A percentile compares a stretch with the other conserved stretches of the same genome.
Conservation (phyloP, 2,797 vertebrate genomes). For the Numenius phaeopus region DNA sequence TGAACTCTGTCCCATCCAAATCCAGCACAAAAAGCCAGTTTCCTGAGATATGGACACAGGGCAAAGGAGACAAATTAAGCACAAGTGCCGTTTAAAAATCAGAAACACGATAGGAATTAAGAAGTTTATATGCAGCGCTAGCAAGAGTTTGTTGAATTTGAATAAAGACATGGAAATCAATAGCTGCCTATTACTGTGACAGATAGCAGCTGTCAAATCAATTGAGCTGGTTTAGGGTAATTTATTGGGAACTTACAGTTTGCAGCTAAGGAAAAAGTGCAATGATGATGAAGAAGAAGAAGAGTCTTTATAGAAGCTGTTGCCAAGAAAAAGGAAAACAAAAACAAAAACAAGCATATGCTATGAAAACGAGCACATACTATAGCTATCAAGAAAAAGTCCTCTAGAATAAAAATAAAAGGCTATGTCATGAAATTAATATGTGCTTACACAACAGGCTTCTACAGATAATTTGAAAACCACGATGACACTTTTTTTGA, state of each 20-base stretch:
- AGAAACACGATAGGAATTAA: not conserved
- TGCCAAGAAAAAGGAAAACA: slow-evolving; percentile 25
- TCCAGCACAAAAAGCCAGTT: not conserved
- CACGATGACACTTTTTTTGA: not conserved
- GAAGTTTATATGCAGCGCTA: not conserved
- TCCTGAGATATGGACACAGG: not conserved
- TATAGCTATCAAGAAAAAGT: not conserved
- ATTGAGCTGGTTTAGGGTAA: slow-evolving; percentile 1
- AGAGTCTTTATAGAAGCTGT: not conserved
- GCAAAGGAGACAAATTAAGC: not conserved
- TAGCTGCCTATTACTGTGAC: slow-evolving; percentile 16
- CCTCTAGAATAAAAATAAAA: not conserved
- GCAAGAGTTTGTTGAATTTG: slow-evolving; percentile 2
- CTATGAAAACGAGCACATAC: not conserved
- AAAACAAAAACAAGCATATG: not conserved
- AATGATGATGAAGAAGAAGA: not conserved
- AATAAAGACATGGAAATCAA: slow-evolving; percentile 13
- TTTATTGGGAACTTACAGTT: not conserved
- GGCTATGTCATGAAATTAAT: not conserved
- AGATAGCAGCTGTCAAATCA: slow-evolving; percentile 9
- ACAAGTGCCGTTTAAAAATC: not conserved
- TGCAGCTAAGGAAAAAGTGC: not conserved
- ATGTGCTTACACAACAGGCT: not conserved
- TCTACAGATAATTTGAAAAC: not conserved
- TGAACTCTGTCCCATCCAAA: not conserved